phyloP scores from a whole-genome alignment of 2,888 invertebrate species.

The Drosophila testacea region DNA sequence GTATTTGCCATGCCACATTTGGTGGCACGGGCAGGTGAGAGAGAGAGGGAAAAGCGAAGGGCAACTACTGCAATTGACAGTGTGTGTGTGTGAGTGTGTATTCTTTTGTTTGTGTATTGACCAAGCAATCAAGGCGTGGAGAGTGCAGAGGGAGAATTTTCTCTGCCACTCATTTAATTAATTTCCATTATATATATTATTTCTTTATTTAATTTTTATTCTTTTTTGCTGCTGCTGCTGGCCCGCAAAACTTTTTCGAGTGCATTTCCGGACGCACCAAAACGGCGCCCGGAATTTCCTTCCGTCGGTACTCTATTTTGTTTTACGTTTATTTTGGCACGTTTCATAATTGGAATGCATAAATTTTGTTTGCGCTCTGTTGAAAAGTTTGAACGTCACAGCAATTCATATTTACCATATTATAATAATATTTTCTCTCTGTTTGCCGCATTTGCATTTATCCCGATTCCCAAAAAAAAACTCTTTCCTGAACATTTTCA shows the following conservation, averaged over 20 bases:
- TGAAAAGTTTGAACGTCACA: constrained; percentile 49
- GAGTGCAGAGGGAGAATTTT: neutral
- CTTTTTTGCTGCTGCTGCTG: neutral
- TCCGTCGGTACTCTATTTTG: constrained; percentile 36
- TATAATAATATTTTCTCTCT: constrained; percentile 75
- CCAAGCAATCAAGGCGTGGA: constrained; percentile 42
- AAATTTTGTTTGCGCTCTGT: constrained; percentile 64
- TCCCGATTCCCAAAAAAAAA: constrained; percentile 48
- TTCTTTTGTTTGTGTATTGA: constrained; percentile 25
- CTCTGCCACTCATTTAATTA: constrained; percentile 55
- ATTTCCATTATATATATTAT: constrained; percentile 52
- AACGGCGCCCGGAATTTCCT: constrained; percentile 51
- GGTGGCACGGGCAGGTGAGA: constrained; percentile 15
- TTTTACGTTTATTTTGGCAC: constrained; percentile 52
- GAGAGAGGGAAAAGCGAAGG: neutral
- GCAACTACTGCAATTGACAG: constrained; percentile 1
- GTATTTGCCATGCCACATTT: constrained; percentile 35
- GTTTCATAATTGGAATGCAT: constrained; percentile 76
- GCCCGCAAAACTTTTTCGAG: constrained; percentile 51
- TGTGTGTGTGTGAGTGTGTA: constrained; percentile 15
- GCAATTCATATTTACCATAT: constrained; percentile 72
- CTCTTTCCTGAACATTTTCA: neutral
- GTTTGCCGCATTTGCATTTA: constrained; percentile 72
- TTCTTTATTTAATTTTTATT: constrained; percentile 18
- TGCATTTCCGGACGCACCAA: constrained; percentile 52